Base-by-base conservation (phyloP, 2,888 invertebrate genomes). In the Nycteola revayana region DNA sequence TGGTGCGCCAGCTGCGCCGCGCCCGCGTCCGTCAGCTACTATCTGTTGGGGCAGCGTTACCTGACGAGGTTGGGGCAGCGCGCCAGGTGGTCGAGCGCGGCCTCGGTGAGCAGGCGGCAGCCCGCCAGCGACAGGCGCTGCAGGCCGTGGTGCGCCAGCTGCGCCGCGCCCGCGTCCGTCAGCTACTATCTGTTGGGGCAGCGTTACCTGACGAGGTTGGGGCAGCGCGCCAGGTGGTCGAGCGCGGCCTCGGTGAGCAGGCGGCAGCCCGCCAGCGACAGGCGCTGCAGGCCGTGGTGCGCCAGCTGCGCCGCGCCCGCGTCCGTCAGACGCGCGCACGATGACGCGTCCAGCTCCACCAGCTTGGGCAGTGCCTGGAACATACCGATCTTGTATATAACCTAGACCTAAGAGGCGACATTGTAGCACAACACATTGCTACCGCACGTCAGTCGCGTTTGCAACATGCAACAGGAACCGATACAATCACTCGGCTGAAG, bases 151-250 rank as follows among this genome's bases (percentile, higher is more conserved):
- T 95, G 94, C 31, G 94, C 94, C 25, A 97, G 89, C 77, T 96
- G 96, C 11, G 96, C 96, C 28, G 97, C 94, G 27, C 97, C 97
- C 7, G 96, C 95, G 76, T 98, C 97, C 0, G 96, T 96, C 23
- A 98, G 91, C n/a, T n/a, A n/a, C n/a, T n/a, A n/a, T n/a, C n/a
- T n/a, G n/a, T n/a, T n/a, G 3, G 8, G 18, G 9, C 10, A 9
- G 30, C 8, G 22, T 33, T 49, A 88, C 89, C 89, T 71, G 63
- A 87, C 89, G 42, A 95, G 88, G 62, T 93, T 92, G 66, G 94
- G 93, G 74, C 95, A 95, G 45, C 93, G 91, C 9, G 92, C 90
- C 42, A 96, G 89, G 66, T 96, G 95, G 67, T 96, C 96, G 42
- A 97, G 89, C 50, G 95, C 94, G 7, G 91, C 90, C 76, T 96